A percentile compares a stretch with the other conserved stretches of the same genome.
phyloP scores from a whole-genome alignment of 2,113 vertebrate genomes.

The Cygnus buccinator region DNA sequence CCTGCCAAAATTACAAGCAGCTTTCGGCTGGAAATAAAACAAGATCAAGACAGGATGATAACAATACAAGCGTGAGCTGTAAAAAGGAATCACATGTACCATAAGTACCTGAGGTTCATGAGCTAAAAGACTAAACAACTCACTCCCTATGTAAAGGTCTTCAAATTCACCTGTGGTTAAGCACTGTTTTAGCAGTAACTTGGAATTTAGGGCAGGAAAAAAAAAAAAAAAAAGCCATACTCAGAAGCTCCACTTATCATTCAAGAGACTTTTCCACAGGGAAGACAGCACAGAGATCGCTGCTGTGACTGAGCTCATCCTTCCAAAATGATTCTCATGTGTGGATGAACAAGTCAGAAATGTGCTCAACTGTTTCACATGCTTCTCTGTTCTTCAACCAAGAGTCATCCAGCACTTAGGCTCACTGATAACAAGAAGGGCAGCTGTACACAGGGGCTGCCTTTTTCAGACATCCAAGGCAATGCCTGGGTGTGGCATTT shows the following conservation, averaged over 20 bases:
- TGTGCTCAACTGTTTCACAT: neutral
- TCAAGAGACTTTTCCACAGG: neutral
- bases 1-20: slow-evolving; percentile 6
- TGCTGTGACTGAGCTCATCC: neutral
- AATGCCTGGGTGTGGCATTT: slow-evolving; percentile 17
- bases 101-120: neutral
- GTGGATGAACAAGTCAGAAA: neutral
- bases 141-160: neutral
- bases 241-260: neutral
- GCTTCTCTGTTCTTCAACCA: neutral
- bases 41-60: slow-evolving; percentile 24
- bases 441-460: neutral
- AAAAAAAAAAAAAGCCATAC: too few species aligned
- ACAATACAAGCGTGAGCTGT: neutral
- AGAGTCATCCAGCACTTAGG: neutral
- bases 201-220: neutral
- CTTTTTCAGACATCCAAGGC: neutral
- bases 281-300: neutral
- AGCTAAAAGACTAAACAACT: neutral
- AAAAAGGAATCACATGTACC: neutral
- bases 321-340: neutral
- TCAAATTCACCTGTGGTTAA: neutral
- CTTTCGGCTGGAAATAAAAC: slow-evolving; percentile 26
- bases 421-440: neutral
- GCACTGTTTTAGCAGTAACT: neutral